These are phyloP conservation scores for Pionites leucogaster DNA, from an alignment of 2,113 vertebrate species.

Conservation along the genomic window DNA sequence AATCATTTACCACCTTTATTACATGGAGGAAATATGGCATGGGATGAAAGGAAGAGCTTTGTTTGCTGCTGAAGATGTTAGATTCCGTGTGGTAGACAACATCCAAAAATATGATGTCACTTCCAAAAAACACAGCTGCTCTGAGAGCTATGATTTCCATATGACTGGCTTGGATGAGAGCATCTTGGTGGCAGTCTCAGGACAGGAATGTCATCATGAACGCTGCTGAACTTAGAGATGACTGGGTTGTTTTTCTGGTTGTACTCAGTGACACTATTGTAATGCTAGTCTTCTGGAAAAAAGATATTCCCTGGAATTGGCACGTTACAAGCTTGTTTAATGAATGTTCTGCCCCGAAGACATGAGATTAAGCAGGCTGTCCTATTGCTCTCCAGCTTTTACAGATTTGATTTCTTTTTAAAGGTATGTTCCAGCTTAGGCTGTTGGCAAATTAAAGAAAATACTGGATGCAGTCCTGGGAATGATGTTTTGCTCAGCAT, in stretches of 20 bases:
- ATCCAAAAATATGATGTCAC: conserved; percentile 49
- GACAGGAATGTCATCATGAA: conserved; percentile 36
- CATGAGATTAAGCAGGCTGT: neutral
- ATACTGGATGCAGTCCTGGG: neutral
- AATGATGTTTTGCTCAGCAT: neutral
- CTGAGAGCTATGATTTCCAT: conserved; percentile 42
- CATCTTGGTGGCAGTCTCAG: conserved; percentile 19
- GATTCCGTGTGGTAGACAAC: conserved; percentile 33
- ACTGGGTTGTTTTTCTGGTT: conserved; percentile 47
- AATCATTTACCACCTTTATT: neutral
- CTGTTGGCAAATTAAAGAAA: neutral
- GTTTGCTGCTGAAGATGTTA: conserved; percentile 56
- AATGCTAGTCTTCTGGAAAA: conserved; percentile 1
- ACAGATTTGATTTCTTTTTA: neutral
- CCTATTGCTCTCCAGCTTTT: neutral
- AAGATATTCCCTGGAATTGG: conserved; percentile 20
- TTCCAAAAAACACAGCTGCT: conserved; percentile 68
- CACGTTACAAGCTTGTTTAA: neutral
- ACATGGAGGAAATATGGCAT: conserved; percentile 23
- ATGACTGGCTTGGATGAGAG: conserved; percentile 22
- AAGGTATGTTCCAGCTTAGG: neutral
- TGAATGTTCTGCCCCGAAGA: neutral
- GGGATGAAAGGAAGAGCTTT: conserved; percentile 56
- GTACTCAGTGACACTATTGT: conserved; percentile 11
- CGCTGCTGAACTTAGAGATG: neutral